Conservation (phyloP, 2,888 invertebrate species). For the Melangyna quadrimaculata region DNA sequence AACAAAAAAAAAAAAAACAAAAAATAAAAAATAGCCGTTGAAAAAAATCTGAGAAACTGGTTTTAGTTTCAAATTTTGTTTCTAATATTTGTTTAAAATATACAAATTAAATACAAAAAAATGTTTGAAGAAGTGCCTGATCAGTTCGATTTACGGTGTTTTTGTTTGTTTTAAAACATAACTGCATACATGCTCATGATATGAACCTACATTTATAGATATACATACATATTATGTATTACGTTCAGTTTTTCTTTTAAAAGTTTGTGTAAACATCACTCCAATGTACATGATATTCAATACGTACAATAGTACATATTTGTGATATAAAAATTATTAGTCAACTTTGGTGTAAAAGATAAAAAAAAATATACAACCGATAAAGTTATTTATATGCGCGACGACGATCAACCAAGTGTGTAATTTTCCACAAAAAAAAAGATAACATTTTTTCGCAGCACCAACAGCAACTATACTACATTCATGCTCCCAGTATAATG, state of each 20-base stretch:
- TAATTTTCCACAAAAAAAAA: constrained; percentile 20
- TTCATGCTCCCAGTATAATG: neutral
- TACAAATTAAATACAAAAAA: constrained; percentile 16
- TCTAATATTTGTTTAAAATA: constrained; percentile 29
- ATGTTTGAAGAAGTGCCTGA: constrained; percentile 28
- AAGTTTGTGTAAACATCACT: neutral
- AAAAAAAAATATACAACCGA: constrained; percentile 42
- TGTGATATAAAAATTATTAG: constrained; percentile 38
- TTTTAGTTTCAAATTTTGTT: constrained; percentile 51
- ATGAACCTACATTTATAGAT: neutral
- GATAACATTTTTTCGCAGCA: constrained; percentile 36
- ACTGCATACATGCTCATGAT: neutral
- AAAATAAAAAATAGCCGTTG: neutral
- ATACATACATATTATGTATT: neutral
- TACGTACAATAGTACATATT: no score
- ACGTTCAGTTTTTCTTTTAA: constrained; percentile 1
- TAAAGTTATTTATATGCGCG: constrained; percentile 33
- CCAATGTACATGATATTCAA: neutral
- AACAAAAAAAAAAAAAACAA: no score
- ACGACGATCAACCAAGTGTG: constrained; percentile 41
- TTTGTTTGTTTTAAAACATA: neutral
- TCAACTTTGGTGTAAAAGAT: constrained; percentile 8
- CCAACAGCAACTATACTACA: neutral
- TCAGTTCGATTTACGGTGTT: constrained; percentile 28
- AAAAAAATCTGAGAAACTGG: constrained; percentile 52